Percentiles rank a stretch among this genome's conserved stretches.
These are phyloP conservation scores for Ennomos erosarius DNA, from an alignment of 2,888 invertebrate genomes.

Conservation along the genomic window DNA sequence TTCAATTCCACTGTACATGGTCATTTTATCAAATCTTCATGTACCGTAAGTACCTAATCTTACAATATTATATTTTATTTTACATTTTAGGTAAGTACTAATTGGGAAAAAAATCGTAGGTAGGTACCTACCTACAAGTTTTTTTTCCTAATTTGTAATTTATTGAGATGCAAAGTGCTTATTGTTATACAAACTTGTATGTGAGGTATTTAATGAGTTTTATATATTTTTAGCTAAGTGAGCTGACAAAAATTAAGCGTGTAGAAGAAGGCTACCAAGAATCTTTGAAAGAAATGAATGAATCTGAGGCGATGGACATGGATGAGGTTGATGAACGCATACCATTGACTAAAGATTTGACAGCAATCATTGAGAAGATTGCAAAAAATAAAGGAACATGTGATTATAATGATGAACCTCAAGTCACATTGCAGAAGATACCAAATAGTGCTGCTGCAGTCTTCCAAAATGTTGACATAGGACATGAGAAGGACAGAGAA, in stretches of 20 bases:
- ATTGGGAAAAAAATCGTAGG: no score
- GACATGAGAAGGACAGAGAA: constrained; percentile 61
- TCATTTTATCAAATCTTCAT: constrained; percentile 72
- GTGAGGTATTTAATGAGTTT: not conserved
- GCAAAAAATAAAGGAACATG: constrained; percentile 60
- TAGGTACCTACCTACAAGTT: no score
- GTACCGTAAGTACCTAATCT: constrained; percentile 67
- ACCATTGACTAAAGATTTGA: constrained; percentile 82
- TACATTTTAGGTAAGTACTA: no score
- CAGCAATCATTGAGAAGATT: constrained; percentile 83
- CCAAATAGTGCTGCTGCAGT: constrained; percentile 86
- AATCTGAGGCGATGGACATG: constrained; percentile 39
- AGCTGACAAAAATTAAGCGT: constrained; percentile 78
- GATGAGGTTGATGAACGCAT: constrained; percentile 63
- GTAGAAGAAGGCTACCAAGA: constrained; percentile 77
- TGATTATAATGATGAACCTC: constrained; percentile 47
- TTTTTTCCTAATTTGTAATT: no score
- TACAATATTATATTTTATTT: not conserved
- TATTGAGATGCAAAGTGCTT: no score
- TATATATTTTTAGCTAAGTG: constrained; percentile 63
- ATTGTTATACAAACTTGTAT: no score
- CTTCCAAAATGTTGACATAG: constrained; percentile 85
- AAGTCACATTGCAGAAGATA: constrained; percentile 81
- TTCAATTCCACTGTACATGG: constrained; percentile 77
- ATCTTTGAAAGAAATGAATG: constrained; percentile 56